phyloP scores from a whole-genome alignment of 2,888 invertebrate species.

The Plusia festucae region DNA sequence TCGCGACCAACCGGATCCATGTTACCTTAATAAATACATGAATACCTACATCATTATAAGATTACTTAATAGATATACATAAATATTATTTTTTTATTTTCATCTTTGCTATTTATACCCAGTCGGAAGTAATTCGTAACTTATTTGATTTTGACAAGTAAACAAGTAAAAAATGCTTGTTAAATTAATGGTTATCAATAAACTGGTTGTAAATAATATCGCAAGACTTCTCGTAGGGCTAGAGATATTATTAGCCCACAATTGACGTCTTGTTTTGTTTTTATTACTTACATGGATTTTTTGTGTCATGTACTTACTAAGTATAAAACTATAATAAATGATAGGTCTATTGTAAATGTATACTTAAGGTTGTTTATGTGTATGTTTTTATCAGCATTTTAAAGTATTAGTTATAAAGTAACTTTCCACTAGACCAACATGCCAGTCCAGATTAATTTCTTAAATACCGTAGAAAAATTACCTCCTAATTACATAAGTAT shows the following conservation, averaged over 20 bases:
- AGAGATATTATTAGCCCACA: background rate
- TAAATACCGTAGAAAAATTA: no score
- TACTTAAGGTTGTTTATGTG: no score
- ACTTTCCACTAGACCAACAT: no score
- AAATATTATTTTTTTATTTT: background rate
- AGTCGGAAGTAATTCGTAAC: background rate
- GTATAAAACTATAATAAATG: no score
- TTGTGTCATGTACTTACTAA: background rate
- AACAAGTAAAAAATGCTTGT: background rate
- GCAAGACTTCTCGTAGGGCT: constrained; percentile 4
- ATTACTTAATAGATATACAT: background rate
- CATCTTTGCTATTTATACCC: background rate
- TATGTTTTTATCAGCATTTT: no score
- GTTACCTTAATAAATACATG: background rate
- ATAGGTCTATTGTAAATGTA: no score
- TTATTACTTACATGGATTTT: background rate
- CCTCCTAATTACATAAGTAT: no score
- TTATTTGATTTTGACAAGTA: background rate
- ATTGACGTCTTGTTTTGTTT: constrained; percentile 1
- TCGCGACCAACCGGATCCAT: background rate
- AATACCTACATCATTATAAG: background rate
- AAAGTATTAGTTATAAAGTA: no score
- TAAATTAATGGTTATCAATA: background rate
- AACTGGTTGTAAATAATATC: background rate
- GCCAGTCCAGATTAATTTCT: no score